Base-by-base conservation (phyloP, 2,797 vertebrate genomes). In the Tiaroga cobitis region DNA sequence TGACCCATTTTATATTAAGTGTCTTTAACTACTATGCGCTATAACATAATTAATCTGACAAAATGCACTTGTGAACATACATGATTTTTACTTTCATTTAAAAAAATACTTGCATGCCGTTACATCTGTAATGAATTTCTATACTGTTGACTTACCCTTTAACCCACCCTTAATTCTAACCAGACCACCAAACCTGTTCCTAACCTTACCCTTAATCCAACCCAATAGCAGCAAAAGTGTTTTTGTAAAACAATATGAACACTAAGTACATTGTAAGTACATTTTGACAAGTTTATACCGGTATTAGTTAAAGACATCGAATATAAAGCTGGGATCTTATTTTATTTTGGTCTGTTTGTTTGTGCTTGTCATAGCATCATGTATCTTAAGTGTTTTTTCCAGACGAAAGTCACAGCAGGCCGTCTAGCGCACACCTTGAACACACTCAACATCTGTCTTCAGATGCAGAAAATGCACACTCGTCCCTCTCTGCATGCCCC, bases 391-490 rank as follows among this genome's bases (percentile, higher is more conserved):
- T 63, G 59, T 26, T 29, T 15, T 26, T 29, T 15, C 13, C 61
- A 63, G 49, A 86, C 70, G n/a, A 80, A 76, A 78, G 83, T 61
- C n/a, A 21, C 69, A 77, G 65, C 41, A 74, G 87, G 86, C 72
- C 69, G 72, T 86, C 86, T 86, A 74, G 69, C 65, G 46, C 54
- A 68, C 26, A 49, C 76, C 77, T 65, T 68, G 67, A 77, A 68
- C 70, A 78, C 79, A 72, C 79, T 80, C 80, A 34, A 37, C 34
- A 37, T 80, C 21, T 19, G 46, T 43, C 81, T 67, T 80, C 80
- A 83, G 65, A 85, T 86, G 78, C 69, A 80, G 76, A 88, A 87
- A 72, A 81, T 75, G 80, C 49, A 56, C 80, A 87, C 70, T 65
- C 67, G 63, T 89, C 69, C 51, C n/a, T 41, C 84, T 77, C 51